Base-by-base conservation (phyloP, 64 coral and sea anemone species). In the Cladopsammia gracilis region DNA sequence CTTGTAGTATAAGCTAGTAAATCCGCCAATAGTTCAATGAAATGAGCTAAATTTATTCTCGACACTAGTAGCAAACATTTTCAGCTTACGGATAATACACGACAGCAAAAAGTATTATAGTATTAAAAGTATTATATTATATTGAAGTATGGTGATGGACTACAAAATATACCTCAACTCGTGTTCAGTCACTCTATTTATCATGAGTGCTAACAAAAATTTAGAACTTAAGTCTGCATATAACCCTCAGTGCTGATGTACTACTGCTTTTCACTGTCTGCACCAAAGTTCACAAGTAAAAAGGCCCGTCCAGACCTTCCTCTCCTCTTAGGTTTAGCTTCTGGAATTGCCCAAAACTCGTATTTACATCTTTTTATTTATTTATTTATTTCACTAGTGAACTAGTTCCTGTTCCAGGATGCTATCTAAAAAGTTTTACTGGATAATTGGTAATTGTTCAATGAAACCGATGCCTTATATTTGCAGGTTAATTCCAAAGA, bases 41-140 rank as follows among this genome's bases (percentile, higher is more conserved):
- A 72, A 43, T 72, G 70, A 72, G 42, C 70, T 45, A 72, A 34
- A 72, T 72, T 72, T 72, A 72, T 72, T 72, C 70, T 72, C 70
- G 70, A 34, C 1, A 72, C 2, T 14, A 72, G 42, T 57, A 72
- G 70, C 34, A 42, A 25, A 14, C 25, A 72, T 43, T 72, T 72
- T 15, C 70, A 72, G 42, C 34, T 72, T 34, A 72, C 25, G 70
- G 70, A 72, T 72, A 13, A 72, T 45, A 42, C 42, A 72, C 25
- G 42, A 72, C 42, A 72, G 42, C 70, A 72, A 72, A 72, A 72
- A 72, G 42, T 72, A 72, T 72, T 72, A n/a, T n/a, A n/a, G 34
- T 34, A 34, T 34, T 34, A 34, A 4, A 72, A 25, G 26, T 25
- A 42, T 42, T 7, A 72, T 25, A 9, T 34, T 68, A 23, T 5